Base-by-base conservation (phyloP, 2,888 invertebrate genomes). In the Bugulina stolonifera region DNA sequence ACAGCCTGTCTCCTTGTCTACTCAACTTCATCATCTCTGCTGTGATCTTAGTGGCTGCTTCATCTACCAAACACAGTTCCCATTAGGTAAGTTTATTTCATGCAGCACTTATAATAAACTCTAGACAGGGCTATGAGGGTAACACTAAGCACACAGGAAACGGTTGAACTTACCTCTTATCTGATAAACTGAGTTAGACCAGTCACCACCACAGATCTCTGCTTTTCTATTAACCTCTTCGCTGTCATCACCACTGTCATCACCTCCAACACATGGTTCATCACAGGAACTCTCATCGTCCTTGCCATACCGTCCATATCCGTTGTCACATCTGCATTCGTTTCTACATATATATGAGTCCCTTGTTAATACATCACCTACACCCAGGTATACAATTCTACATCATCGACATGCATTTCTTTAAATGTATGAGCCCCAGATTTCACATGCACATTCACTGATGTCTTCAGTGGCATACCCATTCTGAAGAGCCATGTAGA, bases 301-400 rank as follows among this genome's bases (percentile, higher is more conserved):
- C 18, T 14, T 29, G 10, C 64, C 64, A n/a, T 64, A 64, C 32
- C 64, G 27, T 2, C 64, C 64, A 27, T 32, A 64, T 10, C 32
- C 27, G 34, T 64, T 64, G 27, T 64, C 64, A 64, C 64, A 64
- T n/a, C 64, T 27, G 34, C 64, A 64, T n/a, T 64, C 64, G 10
- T 27, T 64, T 5, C 64, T 64, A 43, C 43, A 43, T 43, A n/a
- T n/a, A n/a, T n/a, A n/a, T n/a, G n/a, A n/a, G n/a, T n/a, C n/a
- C n/a, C n/a, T n/a, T n/a, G n/a, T n/a, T n/a, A n/a, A n/a, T n/a
- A n/a, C n/a, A n/a, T n/a, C n/a, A n/a, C n/a, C n/a, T n/a, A n/a
- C n/a, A n/a, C n/a, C n/a, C n/a, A n/a, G n/a, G n/a, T n/a, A n/a
- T n/a, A n/a, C n/a, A n/a, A n/a, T n/a, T n/a, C n/a, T n/a, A n/a